These are phyloP conservation scores for Serrognathus titanus DNA, from an alignment of 2,888 invertebrate genomes.

Conservation along the genomic window DNA sequence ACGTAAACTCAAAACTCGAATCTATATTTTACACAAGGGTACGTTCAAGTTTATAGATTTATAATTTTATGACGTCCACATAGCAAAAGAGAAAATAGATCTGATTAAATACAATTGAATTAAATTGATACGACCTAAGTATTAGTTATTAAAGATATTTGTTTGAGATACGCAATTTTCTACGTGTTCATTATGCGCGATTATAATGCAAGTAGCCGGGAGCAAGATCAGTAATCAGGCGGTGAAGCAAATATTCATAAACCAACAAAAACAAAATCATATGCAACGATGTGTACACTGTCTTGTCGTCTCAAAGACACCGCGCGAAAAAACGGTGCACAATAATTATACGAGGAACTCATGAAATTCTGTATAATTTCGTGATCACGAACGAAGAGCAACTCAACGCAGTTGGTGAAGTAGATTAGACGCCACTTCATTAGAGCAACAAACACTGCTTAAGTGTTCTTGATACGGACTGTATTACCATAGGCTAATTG, in stretches of 20 bases:
- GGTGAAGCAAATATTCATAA: neutral
- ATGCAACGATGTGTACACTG: neutral
- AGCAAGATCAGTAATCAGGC: slow-evolving; percentile 10
- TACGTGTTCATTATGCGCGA: slow-evolving; percentile 6
- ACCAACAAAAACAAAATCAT: slow-evolving; percentile 2
- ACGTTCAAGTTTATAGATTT: too few relatives aligned
- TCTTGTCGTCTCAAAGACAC: neutral
- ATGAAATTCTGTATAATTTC: too few relatives aligned
- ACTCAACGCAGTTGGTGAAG: neutral
- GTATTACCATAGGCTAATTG: neutral
- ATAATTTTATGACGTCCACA: too few relatives aligned
- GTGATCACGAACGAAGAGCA: too few relatives aligned
- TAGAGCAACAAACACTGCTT: slow-evolving; percentile 9
- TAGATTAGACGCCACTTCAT: slow-evolving; percentile 26
- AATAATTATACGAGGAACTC: too few relatives aligned
- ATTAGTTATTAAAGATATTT: slow-evolving; percentile 19
- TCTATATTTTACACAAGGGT: too few relatives aligned
- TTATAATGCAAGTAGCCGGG: slow-evolving; percentile 11
- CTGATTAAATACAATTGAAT: too few relatives aligned
- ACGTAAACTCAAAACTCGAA: too few relatives aligned
- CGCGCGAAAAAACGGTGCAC: neutral
- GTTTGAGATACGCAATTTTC: slow-evolving; percentile 14
- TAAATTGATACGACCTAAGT: too few relatives aligned
- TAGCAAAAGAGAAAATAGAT: too few relatives aligned
- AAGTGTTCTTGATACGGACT: neutral